phyloP scores from a whole-genome alignment of 2,888 invertebrate species.

The Coremacera marginata region DNA sequence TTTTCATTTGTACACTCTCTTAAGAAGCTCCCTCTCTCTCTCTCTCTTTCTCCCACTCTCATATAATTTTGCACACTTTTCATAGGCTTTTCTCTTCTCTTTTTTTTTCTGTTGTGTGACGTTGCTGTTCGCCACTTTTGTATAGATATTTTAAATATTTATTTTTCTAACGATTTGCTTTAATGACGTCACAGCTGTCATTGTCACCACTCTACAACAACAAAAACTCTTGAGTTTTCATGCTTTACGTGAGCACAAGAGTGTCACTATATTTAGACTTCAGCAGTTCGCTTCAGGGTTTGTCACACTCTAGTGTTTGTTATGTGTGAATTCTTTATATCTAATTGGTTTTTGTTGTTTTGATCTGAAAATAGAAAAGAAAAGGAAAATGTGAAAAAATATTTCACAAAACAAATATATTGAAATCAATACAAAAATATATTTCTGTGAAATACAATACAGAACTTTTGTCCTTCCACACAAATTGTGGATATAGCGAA shows the following conservation, averaged over 20 bases:
- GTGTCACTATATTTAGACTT: slow-evolving; percentile 11
- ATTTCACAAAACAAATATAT: no score
- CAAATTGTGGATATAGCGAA: no score
- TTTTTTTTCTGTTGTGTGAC: not conserved
- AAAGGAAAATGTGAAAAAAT: no score
- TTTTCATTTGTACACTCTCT: not conserved
- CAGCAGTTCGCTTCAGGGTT: not conserved
- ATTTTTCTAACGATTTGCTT: not conserved
- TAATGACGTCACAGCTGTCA: slow-evolving; percentile 29
- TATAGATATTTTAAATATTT: not conserved
- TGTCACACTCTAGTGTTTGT: slow-evolving; percentile 8
- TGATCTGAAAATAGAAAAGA: slow-evolving; percentile 27
- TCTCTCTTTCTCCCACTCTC: not conserved
- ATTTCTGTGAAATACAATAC: no score
- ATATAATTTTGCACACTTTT: not conserved
- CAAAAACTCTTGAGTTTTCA: not conserved
- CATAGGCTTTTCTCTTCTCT: not conserved
- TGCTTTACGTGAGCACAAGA: not conserved
- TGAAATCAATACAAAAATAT: no score
- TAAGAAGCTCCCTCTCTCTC: not conserved
- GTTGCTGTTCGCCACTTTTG: not conserved
- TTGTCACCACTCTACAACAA: not conserved
- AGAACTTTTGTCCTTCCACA: no score
- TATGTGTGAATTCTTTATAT: slow-evolving; percentile 1
- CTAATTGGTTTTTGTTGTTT: slow-evolving; percentile 5